phyloP scores from a whole-genome alignment of 2,797 vertebrate species.

The Bufotes viridis region DNA sequence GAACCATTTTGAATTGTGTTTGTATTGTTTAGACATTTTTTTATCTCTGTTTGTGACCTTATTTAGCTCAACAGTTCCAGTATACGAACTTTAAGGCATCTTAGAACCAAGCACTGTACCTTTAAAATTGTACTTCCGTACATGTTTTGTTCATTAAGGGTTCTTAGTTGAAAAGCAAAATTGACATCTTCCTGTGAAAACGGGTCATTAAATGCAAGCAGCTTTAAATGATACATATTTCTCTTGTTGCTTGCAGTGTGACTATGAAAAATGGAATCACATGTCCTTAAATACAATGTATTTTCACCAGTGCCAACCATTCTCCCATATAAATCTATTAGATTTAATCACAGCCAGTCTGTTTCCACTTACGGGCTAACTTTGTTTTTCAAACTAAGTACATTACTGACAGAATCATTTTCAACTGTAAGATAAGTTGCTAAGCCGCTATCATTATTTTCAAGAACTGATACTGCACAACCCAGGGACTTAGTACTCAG shows the following conservation, averaged over 20 bases:
- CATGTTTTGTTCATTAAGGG: not conserved
- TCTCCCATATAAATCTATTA: constrained; percentile 57
- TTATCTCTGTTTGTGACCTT: no score
- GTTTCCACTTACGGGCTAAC: constrained; percentile 50
- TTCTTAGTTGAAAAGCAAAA: not conserved
- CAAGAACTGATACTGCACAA: constrained; percentile 43
- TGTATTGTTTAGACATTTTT: no score
- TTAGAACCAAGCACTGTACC: no score
- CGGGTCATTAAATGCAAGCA: constrained; percentile 31
- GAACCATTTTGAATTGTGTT: no score
- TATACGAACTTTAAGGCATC: not conserved
- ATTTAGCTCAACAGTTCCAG: not conserved
- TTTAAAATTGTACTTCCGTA: not conserved
- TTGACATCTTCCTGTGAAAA: constrained; percentile 25
- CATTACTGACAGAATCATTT: constrained; percentile 60
- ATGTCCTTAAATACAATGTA: constrained; percentile 44
- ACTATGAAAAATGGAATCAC: constrained; percentile 49
- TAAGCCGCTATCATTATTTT: constrained; percentile 47
- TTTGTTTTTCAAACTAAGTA: constrained; percentile 60
- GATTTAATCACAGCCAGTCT: constrained; percentile 57
- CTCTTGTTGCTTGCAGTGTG: not conserved
- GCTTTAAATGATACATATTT: constrained; percentile 31
- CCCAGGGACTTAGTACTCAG: constrained; percentile 1
- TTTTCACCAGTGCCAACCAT: constrained; percentile 32
- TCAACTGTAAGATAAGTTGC: constrained; percentile 59